Base-by-base conservation (phyloP, 2,888 invertebrate species). In the Melanargia galathea region DNA sequence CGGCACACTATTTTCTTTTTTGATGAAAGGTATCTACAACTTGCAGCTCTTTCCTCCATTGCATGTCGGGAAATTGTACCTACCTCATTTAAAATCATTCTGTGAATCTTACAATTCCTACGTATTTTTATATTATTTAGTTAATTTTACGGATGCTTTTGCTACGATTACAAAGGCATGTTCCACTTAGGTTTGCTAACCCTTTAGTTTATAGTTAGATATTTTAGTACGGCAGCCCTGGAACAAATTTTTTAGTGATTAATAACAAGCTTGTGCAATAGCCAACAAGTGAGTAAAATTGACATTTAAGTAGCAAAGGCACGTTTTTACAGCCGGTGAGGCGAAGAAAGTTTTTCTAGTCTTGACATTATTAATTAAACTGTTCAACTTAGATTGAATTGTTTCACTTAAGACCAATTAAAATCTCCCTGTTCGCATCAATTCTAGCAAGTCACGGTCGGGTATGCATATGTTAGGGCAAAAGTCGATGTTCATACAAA, bases 1-100 rank as follows among this genome's bases (percentile, higher is more conserved):
- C 81, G 81, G 82, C 84, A 83, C 83, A 89, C 87, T 88, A 88
- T 89, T 88, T 89, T 87, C 83, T 83, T 86, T n/a, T 84, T 82
- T 80, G 83, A 81, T 64, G 68, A 66, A 68, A 66, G 63, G 62
- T 63, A 58, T 51, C 43, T 38, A 67, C 60, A 58, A 59, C 58
- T 60, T 65, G 62, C 67, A 64, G 52, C 60, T 63, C 55, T 43
- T 67, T 60, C 60, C 60, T 64, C 57, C 60, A 48, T 55, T 67
- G 64, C 64, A 67, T 63, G 46, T 60, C 60, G 46, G 51, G 43
- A 63, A 60, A 20, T 30, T 30, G 18, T 30, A 20, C 13, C 30
- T 18, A 13, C 33, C 43, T 26, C 30, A 56, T 56, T 55, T 16
- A 24, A 40, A 24, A 26, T 11, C 11, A 43, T 55, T 55, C 16